Conservation (phyloP, 2,888 invertebrate genomes). For the Sturmia bella region DNA sequence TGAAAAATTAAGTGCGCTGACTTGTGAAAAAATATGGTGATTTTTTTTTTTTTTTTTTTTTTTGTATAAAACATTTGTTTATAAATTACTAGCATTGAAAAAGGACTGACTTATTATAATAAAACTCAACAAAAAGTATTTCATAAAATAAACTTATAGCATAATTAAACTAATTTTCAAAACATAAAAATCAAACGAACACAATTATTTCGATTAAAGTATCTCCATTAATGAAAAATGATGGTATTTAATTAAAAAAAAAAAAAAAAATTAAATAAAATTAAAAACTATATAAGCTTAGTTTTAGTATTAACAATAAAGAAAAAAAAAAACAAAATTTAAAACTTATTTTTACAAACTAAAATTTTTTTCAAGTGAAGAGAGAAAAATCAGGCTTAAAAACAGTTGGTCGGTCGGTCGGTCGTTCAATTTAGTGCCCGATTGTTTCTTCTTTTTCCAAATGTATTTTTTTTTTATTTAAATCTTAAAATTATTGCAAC, state of each 20-base stretch:
- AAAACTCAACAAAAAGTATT: conserved; percentile 42
- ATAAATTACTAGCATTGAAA: not conserved
- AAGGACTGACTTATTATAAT: conserved; percentile 66
- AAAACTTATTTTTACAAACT: conserved; percentile 56
- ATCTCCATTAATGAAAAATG: conserved; percentile 62
- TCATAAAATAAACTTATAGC: conserved; percentile 27
- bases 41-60: conserved; percentile 21
- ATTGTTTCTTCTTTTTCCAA: conserved; percentile 49
- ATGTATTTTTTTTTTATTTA: not conserved
- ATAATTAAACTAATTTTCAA: conserved; percentile 36
- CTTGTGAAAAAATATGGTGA: conserved; percentile 61
- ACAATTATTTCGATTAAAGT: conserved; percentile 68
- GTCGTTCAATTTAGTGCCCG: conserved; percentile 73
- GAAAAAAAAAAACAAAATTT: conserved; percentile 21
- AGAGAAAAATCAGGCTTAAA: conserved; percentile 71
- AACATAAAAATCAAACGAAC: conserved; percentile 65
- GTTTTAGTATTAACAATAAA: conserved; percentile 18
- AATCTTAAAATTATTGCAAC: conserved; percentile 61
- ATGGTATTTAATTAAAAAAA: conserved; percentile 26
- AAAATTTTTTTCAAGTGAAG: conserved; percentile 16
- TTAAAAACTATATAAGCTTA: not conserved
- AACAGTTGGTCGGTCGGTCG: conserved; percentile 76
- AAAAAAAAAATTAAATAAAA: conserved; percentile 30
- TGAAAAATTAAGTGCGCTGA: conserved; percentile 63
- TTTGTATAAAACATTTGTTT: conserved; percentile 38